Percentiles rank a stretch among this genome's conserved stretches.
Conservation (phyloP, 2,797 vertebrate genomes). For the Argentina silus region DNA sequence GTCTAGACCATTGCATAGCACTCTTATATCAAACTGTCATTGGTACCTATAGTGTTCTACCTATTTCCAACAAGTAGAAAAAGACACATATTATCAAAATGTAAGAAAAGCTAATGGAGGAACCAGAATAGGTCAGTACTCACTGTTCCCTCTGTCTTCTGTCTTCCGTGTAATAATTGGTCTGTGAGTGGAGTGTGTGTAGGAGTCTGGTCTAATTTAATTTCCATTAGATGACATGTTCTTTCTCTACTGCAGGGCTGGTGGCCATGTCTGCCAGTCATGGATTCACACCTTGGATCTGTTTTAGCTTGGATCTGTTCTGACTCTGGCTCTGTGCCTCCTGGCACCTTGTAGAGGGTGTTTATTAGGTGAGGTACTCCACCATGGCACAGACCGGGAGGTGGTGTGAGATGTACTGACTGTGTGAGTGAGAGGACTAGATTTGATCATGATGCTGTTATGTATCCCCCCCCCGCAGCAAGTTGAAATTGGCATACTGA, state of each 20-base stretch:
- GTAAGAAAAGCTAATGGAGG: not conserved
- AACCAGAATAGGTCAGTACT: not conserved
- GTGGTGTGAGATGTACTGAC: conserved; percentile 1
- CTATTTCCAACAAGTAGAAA: too few species aligned
- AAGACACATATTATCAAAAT: not conserved
- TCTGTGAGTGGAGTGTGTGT: not conserved
- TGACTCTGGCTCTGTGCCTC: conserved; percentile 21
- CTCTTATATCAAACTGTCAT: too few species aligned
- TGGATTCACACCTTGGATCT: conserved; percentile 16
- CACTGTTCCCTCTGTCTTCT: not conserved
- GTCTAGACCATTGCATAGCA: too few species aligned
- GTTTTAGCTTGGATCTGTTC: conserved; percentile 38
- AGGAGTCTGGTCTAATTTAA: not conserved
- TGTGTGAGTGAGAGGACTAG: conserved; percentile 5
- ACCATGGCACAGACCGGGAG: conserved; percentile 44
- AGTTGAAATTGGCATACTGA: not conserved
- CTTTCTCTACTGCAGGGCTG: not conserved
- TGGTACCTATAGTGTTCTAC: too few species aligned
- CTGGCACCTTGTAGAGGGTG: conserved; percentile 19
- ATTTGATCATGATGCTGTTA: not conserved
- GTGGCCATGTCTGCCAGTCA: not conserved
- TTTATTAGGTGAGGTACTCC: conserved; percentile 47
- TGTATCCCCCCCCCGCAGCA: conserved; percentile 1
- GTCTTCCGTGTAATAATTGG: not conserved
- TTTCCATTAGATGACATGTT: not conserved